These are phyloP conservation scores for Rhagium mordax DNA, from an alignment of 2,888 invertebrate genomes.

Conservation along the genomic window DNA sequence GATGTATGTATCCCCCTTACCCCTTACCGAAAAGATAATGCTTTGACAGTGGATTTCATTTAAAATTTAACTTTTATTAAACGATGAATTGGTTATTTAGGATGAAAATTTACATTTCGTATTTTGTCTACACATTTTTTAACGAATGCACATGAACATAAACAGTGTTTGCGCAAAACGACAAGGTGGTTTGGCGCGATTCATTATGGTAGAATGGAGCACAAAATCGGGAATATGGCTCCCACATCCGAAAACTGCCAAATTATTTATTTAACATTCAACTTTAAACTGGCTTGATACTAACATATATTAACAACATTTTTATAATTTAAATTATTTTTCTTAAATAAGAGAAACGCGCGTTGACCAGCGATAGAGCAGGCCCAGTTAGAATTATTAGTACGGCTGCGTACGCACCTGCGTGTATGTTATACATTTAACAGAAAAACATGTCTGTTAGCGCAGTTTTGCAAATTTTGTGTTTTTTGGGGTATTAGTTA, in stretches of 20 bases:
- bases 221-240: constrained; percentile 59
- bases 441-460: constrained; percentile 69
- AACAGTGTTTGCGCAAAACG: constrained; percentile 65
- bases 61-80: constrained; percentile 31
- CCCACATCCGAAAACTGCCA: constrained; percentile 44
- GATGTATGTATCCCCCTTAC: constrained; percentile 64
- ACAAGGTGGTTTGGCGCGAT: constrained; percentile 65
- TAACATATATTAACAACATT: constrained; percentile 13
- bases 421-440: constrained; percentile 76
- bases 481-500: constrained; percentile 58
- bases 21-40: constrained; percentile 57
- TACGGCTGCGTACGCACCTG: constrained; percentile 98
- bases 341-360: constrained; percentile 65
- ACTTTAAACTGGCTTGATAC: constrained; percentile 7
- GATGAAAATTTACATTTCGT: constrained; percentile 41
- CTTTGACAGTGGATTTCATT: constrained; percentile 46
- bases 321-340: constrained; percentile 21
- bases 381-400: constrained; percentile 89
- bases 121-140: constrained; percentile 55
- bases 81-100: neutral
- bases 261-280: neutral
- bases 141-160: constrained; percentile 66
- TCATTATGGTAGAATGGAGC: constrained; percentile 52
- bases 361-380: constrained; percentile 77
- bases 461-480: constrained; percentile 64